phyloP scores from a whole-genome alignment of 1,140 invertebrate genomes.

The Drosophila aff. region DNA sequence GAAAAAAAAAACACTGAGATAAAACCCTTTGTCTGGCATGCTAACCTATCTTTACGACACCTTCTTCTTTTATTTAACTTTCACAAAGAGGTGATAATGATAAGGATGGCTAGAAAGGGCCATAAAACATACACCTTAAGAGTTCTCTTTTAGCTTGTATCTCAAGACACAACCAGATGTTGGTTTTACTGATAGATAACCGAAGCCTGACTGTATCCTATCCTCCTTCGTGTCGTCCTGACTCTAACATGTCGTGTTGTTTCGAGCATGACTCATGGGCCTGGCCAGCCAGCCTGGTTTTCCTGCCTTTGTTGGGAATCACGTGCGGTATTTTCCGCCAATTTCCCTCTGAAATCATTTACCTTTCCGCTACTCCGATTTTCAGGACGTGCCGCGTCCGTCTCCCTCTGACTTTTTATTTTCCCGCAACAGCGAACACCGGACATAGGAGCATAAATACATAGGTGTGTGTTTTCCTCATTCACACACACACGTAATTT shows the following conservation, averaged over 20 bases:
- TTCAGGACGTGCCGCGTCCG: conserved; percentile 61
- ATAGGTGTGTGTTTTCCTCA: conserved; percentile 56
- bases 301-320: conserved; percentile 78
- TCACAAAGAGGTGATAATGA: conserved; percentile 23
- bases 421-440: conserved; percentile 37
- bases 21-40: not conserved
- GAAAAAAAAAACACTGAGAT: not conserved
- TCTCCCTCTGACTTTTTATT: conserved; percentile 35
- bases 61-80: conserved; percentile 4
- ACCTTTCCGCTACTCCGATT: conserved; percentile 40
- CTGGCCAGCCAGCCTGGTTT: conserved; percentile 42
- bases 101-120: conserved; percentile 6
- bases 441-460: conserved; percentile 17
- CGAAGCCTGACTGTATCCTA: conserved; percentile 25
- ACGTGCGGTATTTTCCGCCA: conserved; percentile 79
- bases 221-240: conserved; percentile 30
- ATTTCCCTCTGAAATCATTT: conserved; percentile 61
- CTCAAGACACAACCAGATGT: conserved; percentile 4
- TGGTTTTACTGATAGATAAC: not conserved
- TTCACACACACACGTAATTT: conserved; percentile 68
- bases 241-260: conserved; percentile 35
- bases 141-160: not conserved
- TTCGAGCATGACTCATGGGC: conserved; percentile 64
- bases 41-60: conserved; percentile 5
- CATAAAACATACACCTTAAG: conserved; percentile 12